Base-by-base conservation (phyloP, 2,113 vertebrate species). In the Bubo scandiacus region DNA sequence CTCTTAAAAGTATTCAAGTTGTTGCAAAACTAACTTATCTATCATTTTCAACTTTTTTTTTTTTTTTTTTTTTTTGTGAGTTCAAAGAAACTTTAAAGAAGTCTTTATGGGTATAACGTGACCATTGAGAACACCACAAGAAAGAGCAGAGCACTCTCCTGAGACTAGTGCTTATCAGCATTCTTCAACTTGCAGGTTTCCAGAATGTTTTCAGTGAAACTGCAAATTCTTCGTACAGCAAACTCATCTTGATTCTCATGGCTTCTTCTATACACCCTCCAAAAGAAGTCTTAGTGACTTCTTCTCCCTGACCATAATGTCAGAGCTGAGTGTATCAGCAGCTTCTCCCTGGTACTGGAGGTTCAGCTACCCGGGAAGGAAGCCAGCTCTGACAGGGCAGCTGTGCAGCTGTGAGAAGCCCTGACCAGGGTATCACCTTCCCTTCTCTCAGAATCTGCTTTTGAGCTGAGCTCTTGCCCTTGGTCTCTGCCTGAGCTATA, bases 401-500 rank as follows among this genome's bases (percentile, higher is more conserved):
- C 9, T 27, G 2, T 49, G 61, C 1, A 2, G 16, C 59, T 34
- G 8, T 79, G 45, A 58, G 25, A 82, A 79, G 47, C 11, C 29
- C 8, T 63, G 17, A 23, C 12, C 6, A 32, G 42, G 17, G 7
- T 26, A 3, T 63, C 21, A 40, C 12, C 4, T 63, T 79, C 32
- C 4, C 4, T 63, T 45, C 12, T 55, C 15, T 47, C 1, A 1
- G 25, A 7, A 30, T 32, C 6, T 58, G 0, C 21, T 62, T 43
- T 11, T 45, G 36, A 79, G 61, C 21, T 42, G 25, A 45, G 29
- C 7, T 82, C 17, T 74, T 1, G 0, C 7, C 10, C 30, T 66
- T 30, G 12, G 2, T 54, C 5, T 54, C 42, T 49, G 11, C 2
- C n/a, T 10, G 15, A 82, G 25, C 12, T 57, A 19, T 0, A 0